phyloP scores from a whole-genome alignment of 2,797 vertebrate genomes.

The Discoglossus pictus region DNA sequence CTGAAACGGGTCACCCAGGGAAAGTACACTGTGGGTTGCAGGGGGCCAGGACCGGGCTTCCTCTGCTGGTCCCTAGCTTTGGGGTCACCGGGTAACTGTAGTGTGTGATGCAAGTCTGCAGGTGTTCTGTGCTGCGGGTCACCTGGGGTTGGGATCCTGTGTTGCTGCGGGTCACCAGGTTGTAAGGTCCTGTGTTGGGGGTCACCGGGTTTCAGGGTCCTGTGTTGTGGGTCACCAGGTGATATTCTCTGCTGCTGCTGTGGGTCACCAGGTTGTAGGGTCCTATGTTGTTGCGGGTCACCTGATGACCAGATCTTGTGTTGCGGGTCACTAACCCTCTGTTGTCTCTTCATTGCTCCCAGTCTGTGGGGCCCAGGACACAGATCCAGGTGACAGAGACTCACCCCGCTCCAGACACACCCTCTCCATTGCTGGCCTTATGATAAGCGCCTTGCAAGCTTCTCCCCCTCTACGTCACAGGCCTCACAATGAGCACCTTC shows the following conservation, averaged over 20 bases:
- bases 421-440: too few species aligned
- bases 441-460: too few species aligned
- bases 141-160: not conserved
- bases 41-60: not conserved
- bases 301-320: not conserved
- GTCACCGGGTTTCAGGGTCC: not conserved
- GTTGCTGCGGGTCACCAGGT: not conserved
- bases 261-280: not conserved
- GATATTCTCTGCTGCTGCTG: not conserved
- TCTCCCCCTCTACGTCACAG: too few species aligned
- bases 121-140: not conserved
- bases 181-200: not conserved
- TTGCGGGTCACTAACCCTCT: not conserved
- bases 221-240: not conserved
- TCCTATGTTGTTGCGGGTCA: not conserved
- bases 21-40: not conserved
- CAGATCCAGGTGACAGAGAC: not conserved
- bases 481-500: too few species aligned
- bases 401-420: constrained; percentile 7
- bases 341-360: not conserved
- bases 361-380: not conserved
- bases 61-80: not conserved
- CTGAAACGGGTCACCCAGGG: constrained; percentile 62
- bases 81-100: too few species aligned
- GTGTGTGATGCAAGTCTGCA: not conserved